Evolutionary conservation across 1,140 invertebrate species (phyloP), one percentile per base, ranked within the genome.

Genomic region (Asobara japonica): DNA sequence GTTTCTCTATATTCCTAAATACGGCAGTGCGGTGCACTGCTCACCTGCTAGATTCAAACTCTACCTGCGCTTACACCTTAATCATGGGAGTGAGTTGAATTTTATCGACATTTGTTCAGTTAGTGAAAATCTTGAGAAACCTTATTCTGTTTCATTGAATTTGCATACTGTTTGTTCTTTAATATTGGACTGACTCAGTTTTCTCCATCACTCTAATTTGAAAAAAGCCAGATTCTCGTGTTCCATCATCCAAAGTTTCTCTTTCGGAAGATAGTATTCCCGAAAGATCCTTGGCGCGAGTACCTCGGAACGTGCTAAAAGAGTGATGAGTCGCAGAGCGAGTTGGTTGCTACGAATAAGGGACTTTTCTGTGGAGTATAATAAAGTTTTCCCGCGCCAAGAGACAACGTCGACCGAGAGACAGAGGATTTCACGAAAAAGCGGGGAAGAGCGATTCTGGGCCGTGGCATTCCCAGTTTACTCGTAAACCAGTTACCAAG

Each of bases 401-500:
- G 22, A 45, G 27, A 31, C 10, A 60, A 27, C 25, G 56, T 27
- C 51, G 22, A 51, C 65, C 11, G 38, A 31, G 27, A 30, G 60
- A 16, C 22, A 62, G 25, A 62, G 1, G 27, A 18, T 18, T 25
- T 56, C 51, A 27, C 10, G n/a, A 3, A 30, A 16, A 56, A 56
- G 7, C 11, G 25, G 36, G 16, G 7, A 51, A 13, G 13, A 60
- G 36, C 38, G 22, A 69, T 31, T 60, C 29, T 22, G 18, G 68
- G 48, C 20, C 31, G n/a, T 27, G 8, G 33, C 69, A 27, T 41
- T 41, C 36, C 29, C 36, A 70, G 69, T 70, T 70, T 70, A 77
- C 72, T 77, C 74, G 65, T 77, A 78, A 78, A 77, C 75, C 71
- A 77, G 74, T 79, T 77, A 76, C 66, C 30, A 74, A 76, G 72